A percentile compares a stretch with the other conserved stretches of the same genome.
phyloP scores from a whole-genome alignment of 2,797 vertebrate species.

The Pogoniulus pusillus region DNA sequence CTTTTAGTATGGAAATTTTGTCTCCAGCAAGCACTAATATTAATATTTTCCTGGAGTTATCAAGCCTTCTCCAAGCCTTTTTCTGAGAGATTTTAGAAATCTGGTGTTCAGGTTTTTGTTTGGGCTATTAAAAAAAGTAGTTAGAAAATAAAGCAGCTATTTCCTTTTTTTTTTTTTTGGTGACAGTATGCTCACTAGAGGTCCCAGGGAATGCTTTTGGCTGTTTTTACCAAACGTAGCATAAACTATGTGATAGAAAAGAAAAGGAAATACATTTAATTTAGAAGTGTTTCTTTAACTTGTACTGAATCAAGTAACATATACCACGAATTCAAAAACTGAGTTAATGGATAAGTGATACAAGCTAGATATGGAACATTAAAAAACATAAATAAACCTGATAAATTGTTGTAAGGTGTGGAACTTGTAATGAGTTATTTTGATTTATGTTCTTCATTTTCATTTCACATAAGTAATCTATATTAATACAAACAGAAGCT shows the following conservation, averaged over 20 bases:
- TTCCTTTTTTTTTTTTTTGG: neutral
- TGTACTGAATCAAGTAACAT: neutral
- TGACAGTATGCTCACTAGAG: neutral
- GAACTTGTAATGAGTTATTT: constrained; percentile 56
- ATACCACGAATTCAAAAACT: neutral
- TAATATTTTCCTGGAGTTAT: neutral
- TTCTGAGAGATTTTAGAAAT: neutral
- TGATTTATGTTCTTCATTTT: constrained; percentile 73
- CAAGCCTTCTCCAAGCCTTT: neutral
- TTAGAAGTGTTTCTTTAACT: neutral
- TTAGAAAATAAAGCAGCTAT: neutral
- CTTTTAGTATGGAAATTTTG: neutral
- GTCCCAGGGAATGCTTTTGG: neutral
- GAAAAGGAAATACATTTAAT: neutral
- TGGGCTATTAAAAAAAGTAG: neutral
- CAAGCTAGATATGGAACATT: neutral
- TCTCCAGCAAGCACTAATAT: neutral
- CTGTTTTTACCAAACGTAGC: neutral
- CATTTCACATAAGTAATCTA: constrained; percentile 66
- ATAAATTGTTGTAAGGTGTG: constrained; percentile 57
- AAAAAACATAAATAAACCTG: constrained; percentile 36
- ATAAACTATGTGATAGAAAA: neutral
- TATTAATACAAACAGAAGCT: constrained; percentile 66
- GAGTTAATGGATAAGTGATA: neutral
- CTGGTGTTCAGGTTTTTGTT: fast-evolving